Evolutionary conservation across 1,140 invertebrate genomes (phyloP).

Genomic region (Apis laboriosa): DNA sequence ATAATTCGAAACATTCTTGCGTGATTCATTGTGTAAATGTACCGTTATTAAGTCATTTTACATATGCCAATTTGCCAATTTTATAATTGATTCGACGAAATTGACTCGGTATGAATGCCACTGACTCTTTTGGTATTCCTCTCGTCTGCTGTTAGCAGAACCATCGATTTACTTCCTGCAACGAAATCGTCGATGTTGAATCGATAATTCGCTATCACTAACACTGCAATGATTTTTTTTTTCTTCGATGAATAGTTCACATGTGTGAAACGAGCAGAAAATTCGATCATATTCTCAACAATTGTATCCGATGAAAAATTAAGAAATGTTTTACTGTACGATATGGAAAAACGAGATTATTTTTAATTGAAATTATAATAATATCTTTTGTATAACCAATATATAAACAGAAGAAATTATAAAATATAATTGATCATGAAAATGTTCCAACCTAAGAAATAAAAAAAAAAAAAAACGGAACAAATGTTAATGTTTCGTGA

Average conservation of each 20-base stretch:
- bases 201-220: slow-evolving; percentile 18
- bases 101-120: slow-evolving; percentile 23
- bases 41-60: not conserved
- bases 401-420: no score
- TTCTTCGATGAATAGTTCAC: not conserved
- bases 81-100: slow-evolving; percentile 24
- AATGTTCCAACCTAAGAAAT: no score
- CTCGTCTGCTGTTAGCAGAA: slow-evolving; percentile 17
- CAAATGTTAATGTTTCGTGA: no score
- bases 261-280: not conserved
- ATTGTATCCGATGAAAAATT: no score
- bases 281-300: no score
- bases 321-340: no score
- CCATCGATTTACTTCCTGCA: slow-evolving; percentile 33
- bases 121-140: slow-evolving; percentile 49
- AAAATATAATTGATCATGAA: no score
- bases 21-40: not conserved
- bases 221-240: not conserved
- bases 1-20: not conserved
- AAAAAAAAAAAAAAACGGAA: no score
- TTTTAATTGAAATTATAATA: no score
- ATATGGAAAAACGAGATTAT: no score
- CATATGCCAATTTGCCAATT: slow-evolving; percentile 18
- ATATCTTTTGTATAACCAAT: no score
- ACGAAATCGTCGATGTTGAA: slow-evolving; percentile 12